Percentiles rank a stretch among this genome's conserved stretches.
These are phyloP conservation scores for Gymnosoma rotundatum DNA, from an alignment of 2,888 invertebrate genomes.

Conservation along the genomic window DNA sequence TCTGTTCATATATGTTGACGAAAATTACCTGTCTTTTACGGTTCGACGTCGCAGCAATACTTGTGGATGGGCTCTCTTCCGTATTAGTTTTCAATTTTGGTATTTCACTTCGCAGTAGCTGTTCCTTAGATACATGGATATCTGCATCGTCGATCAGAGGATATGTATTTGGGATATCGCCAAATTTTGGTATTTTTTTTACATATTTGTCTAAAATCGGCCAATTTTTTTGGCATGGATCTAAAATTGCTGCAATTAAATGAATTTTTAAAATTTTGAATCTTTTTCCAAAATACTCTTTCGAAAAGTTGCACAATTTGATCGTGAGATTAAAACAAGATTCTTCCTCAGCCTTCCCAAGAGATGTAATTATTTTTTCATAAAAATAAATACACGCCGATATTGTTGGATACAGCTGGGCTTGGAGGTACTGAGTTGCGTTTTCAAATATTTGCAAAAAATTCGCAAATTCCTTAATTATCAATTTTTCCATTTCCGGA, in stretches of 20 bases:
- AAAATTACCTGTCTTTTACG: too few species aligned
- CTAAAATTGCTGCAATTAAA: neutral
- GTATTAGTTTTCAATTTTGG: too few species aligned
- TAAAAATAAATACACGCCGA: constrained; percentile 21
- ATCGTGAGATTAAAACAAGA: constrained; percentile 13
- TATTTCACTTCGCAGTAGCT: too few species aligned
- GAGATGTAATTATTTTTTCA: constrained; percentile 6
- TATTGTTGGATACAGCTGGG: constrained; percentile 8
- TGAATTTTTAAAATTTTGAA: constrained; percentile 13
- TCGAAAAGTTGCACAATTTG: constrained; percentile 8
- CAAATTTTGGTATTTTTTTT: neutral
- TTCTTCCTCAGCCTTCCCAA: constrained; percentile 9
- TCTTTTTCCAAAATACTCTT: constrained; percentile 12
- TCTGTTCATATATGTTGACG: too few species aligned
- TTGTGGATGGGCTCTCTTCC: too few species aligned
- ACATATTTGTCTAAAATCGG: too few species aligned
- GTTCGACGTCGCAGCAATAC: too few species aligned
- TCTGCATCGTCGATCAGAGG: too few species aligned
- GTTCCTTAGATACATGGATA: too few species aligned
- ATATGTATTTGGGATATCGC: neutral
- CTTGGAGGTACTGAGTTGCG: constrained; percentile 13
- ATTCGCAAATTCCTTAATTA: constrained; percentile 18
- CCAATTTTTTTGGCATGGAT: constrained; percentile 15
- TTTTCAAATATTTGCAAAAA: constrained; percentile 30
- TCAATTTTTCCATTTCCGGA: constrained; percentile 12